Evolutionary conservation across 2,888 invertebrate genomes (phyloP).

Genomic region (Pterostichus niger): DNA sequence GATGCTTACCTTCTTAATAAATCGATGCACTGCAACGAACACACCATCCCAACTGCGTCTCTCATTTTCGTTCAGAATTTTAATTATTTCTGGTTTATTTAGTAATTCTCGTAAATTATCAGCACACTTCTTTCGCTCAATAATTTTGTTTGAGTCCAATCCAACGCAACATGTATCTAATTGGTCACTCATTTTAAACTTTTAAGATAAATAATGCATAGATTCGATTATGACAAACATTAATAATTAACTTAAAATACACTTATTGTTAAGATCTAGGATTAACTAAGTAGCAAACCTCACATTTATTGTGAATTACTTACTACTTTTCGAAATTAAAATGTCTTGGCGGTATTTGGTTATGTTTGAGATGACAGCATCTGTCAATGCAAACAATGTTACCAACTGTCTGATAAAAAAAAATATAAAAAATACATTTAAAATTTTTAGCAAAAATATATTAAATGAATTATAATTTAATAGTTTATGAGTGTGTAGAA

Average conservation of each 20-base stretch:
- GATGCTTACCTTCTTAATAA: slow-evolving; percentile 68
- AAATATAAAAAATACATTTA: not conserved
- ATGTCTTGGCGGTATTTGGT: slow-evolving; percentile 53
- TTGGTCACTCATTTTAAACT: slow-evolving; percentile 51
- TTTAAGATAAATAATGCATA: slow-evolving; percentile 9
- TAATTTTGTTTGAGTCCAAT: slow-evolving; percentile 76
- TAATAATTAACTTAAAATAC: not conserved
- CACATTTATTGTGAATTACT: slow-evolving; percentile 4
- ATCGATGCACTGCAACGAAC: slow-evolving; percentile 72
- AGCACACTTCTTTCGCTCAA: slow-evolving; percentile 78
- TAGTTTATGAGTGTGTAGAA: too few species aligned
- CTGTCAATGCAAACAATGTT: slow-evolving; percentile 6
- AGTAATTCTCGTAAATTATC: slow-evolving; percentile 77
- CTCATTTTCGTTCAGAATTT: slow-evolving; percentile 76
- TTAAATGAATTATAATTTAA: too few species aligned
- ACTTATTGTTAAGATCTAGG: not conserved
- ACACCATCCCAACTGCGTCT: slow-evolving; percentile 78
- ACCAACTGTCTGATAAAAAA: slow-evolving; percentile 28
- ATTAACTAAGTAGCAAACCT: slow-evolving; percentile 2
- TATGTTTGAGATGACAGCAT: slow-evolving; percentile 49
- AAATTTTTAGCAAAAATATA: too few species aligned
- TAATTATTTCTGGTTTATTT: slow-evolving; percentile 76
- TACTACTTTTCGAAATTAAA: slow-evolving; percentile 34
- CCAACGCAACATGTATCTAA: slow-evolving; percentile 75
- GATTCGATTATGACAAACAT: not conserved